A percentile compares a stretch with the other conserved stretches of the same genome.
phyloP scores from a whole-genome alignment of 1,140 invertebrate genomes.

The Aphaenogaster rudis region DNA sequence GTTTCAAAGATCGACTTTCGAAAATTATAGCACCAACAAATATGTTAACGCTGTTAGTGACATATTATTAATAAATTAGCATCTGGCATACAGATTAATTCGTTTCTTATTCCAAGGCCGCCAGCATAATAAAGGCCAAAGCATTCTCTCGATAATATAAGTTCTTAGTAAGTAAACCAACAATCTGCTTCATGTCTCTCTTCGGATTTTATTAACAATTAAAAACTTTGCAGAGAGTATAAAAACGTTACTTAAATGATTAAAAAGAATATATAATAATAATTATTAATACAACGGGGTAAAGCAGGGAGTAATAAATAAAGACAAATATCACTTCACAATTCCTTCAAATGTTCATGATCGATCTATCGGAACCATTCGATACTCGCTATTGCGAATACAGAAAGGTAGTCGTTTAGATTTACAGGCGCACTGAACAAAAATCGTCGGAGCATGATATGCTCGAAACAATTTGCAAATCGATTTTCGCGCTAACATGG shows the following conservation, averaged over 20 bases:
- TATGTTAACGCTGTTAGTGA: background rate
- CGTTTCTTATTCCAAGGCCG: background rate
- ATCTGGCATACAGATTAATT: background rate
- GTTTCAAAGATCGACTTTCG: background rate
- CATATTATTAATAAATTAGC: conserved; percentile 28
- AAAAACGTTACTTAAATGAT: background rate
- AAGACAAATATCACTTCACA: background rate
- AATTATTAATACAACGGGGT: background rate
- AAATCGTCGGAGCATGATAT: background rate
- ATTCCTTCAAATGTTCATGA: background rate
- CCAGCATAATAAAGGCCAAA: background rate
- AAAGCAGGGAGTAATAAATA: conserved; percentile 5
- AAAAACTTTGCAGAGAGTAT: background rate
- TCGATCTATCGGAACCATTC: background rate
- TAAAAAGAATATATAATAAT: background rate
- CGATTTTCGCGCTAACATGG: conserved; percentile 47
- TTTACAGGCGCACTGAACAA: background rate
- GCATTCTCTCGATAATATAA: background rate
- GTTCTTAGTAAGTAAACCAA: background rate
- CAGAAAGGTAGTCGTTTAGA: background rate
- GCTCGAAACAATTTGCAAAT: conserved; percentile 12
- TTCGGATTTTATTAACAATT: conserved; percentile 14
- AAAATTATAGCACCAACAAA: background rate
- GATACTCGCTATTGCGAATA: background rate
- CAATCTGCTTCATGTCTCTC: background rate